These are phyloP conservation scores for Rhopalosiphum maidis DNA, from an alignment of 1,140 invertebrate genomes.

Conservation along the genomic window DNA sequence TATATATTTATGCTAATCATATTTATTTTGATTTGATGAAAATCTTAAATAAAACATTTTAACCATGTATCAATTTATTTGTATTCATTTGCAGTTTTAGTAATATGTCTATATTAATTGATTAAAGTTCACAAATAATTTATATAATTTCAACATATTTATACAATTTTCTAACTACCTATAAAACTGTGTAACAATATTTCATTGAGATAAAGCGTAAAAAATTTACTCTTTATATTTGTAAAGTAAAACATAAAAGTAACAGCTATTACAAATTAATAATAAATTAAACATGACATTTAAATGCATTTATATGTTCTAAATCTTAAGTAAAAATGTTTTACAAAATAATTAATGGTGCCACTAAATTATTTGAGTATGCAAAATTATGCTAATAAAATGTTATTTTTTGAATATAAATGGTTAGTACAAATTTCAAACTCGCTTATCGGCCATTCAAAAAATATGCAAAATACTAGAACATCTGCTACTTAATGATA, in stretches of 20 bases:
- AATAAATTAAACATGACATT: not conserved
- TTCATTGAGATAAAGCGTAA: not conserved
- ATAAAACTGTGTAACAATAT: not conserved
- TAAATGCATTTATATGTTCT: conserved; percentile 4
- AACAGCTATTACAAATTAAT: not conserved
- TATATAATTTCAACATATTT: not conserved
- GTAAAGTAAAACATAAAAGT: not conserved
- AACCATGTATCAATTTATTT: not conserved
- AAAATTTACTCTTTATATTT: not conserved
- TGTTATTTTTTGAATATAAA: conserved; percentile 36
- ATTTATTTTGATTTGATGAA: not conserved
- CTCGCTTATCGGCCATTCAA: conserved; percentile 11
- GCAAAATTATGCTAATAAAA: conserved; percentile 48
- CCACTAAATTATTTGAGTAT: not conserved
- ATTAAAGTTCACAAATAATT: not conserved
- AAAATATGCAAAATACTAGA: conserved; percentile 42
- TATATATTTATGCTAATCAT: no score
- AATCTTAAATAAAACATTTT: not conserved
- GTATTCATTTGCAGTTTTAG: not conserved
- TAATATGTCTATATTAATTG: not conserved
- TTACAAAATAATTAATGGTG: conserved; percentile 27
- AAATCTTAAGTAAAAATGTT: conserved; percentile 1
- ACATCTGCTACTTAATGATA: conserved; percentile 39
- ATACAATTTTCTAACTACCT: not conserved
- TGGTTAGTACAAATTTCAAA: conserved; percentile 17